These are phyloP conservation scores for Falcunculus frontatus DNA, from an alignment of 2,113 vertebrate species.

Conservation along the genomic window DNA sequence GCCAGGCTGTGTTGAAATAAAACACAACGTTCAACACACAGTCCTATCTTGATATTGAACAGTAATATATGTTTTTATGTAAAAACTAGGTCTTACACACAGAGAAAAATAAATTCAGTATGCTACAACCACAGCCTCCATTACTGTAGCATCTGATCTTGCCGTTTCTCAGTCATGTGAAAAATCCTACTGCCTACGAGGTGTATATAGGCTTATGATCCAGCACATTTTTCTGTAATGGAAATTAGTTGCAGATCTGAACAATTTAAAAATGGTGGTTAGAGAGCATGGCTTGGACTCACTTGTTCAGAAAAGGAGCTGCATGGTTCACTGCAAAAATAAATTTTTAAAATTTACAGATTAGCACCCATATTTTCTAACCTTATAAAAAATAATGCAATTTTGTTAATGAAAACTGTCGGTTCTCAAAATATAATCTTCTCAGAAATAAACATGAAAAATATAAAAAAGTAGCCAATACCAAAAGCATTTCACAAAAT, in stretches of 20 bases:
- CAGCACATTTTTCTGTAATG: background rate
- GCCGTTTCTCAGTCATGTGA: background rate
- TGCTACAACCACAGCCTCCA: background rate
- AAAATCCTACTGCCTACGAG: background rate
- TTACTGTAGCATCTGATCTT: background rate
- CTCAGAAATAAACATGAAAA: background rate
- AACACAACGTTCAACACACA: conserved; percentile 18
- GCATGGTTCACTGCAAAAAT: background rate
- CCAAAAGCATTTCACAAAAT: background rate
- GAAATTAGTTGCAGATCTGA: conserved; percentile 1
- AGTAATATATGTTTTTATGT: background rate
- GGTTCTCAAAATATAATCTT: background rate
- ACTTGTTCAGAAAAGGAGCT: background rate
- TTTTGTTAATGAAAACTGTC: background rate
- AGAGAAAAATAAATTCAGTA: background rate
- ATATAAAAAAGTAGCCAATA: background rate
- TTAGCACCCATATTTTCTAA: background rate
- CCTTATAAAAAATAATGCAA: background rate
- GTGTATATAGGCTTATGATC: background rate
- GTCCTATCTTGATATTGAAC: background rate
- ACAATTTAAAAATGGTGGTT: background rate
- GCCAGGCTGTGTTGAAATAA: conserved; percentile 48
- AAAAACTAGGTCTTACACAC: background rate
- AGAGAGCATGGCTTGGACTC: background rate
- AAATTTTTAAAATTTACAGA: background rate